Base-by-base conservation (phyloP, 2,113 vertebrate genomes). In the Trematomus loennbergii region DNA sequence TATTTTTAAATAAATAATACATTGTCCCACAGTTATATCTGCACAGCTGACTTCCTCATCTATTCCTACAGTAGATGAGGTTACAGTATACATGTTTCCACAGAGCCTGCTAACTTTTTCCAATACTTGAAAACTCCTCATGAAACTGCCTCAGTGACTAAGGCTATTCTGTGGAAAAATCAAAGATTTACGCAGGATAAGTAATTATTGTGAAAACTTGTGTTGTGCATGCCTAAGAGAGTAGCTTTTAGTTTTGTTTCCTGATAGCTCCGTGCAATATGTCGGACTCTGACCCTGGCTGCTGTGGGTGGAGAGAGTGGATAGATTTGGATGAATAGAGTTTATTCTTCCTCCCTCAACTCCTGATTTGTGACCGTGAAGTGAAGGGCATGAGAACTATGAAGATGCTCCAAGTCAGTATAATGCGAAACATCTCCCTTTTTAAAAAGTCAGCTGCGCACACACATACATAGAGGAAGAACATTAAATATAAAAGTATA, bases 321-420 rank as follows among this genome's bases (percentile, higher is more conserved):
- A 87, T 52, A 77, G 86, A 86, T 57, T 50, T 29, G 66, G 60
- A 93, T 95, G 93, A 95, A 94, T 92, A 73, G 92, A 84, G 75
- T 83, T 89, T 87, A 95, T 95, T 95, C 85, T 94, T 95, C 91
- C 55, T 85, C 53, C 83, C 79, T 83, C 68, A 75, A 78, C 91
- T 91, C 79, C 88, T 89, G 79, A 87, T 90, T 76, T 90, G 75
- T 82, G 58, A 78, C 63, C 1, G 9, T 62, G 73, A 73, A 83
- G 73, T 73, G 82, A 78, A 73, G 81, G 76, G 79, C 86, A 78
- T 88, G 89, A 91, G 84, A 84, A 81, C 77, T 48, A 73, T 53
- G 59, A 68, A 71, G 87, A 85, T 68, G 69, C 49, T 80, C 63
- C 20, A 3, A 69, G 45, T n/a, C 48, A 3, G 60, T 33, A 12